phyloP scores from a whole-genome alignment of 2,888 invertebrate species.

The Agriopis marginaria region DNA sequence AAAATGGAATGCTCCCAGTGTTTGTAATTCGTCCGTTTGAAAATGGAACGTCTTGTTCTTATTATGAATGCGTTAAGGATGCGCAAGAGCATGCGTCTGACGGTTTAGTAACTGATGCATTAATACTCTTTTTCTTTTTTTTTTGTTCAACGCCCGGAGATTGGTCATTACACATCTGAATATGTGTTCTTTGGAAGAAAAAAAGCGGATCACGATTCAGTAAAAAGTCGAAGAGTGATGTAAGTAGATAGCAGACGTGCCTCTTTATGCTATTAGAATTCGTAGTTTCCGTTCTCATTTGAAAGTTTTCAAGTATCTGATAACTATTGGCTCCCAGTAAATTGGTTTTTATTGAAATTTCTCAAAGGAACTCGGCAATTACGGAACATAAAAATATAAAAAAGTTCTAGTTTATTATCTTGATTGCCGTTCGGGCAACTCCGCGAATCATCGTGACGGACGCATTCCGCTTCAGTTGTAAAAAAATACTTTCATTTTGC shows the following conservation, averaged over 20 bases:
- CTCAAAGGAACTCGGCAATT: constrained; percentile 47
- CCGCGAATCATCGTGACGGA: constrained; percentile 36
- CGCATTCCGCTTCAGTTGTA: constrained; percentile 32
- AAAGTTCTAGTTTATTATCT: constrained; percentile 34
- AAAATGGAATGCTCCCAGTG: constrained; percentile 73
- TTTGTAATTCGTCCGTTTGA: constrained; percentile 78
- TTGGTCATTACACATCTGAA: constrained; percentile 86
- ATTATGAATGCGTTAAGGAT: constrained; percentile 83
- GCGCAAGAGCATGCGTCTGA: constrained; percentile 82
- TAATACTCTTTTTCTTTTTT: constrained; percentile 72
- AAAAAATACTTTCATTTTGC: constrained; percentile 30
- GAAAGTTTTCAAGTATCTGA: constrained; percentile 64
- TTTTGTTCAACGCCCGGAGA: constrained; percentile 81
- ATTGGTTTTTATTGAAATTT: constrained; percentile 59
- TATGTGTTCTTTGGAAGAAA: constrained; percentile 81
- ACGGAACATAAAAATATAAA: constrained; percentile 37
- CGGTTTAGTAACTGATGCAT: constrained; percentile 86
- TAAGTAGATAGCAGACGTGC: constrained; percentile 82
- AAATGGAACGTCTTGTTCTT: constrained; percentile 81
- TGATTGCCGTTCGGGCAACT: constrained; percentile 34
- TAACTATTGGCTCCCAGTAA: constrained; percentile 54
- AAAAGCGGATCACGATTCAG: constrained; percentile 81
- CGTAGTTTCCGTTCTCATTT: constrained; percentile 81
- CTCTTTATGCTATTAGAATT: constrained; percentile 80
- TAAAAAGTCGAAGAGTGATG: constrained; percentile 78